Percentiles rank a stretch among this genome's conserved stretches.
These are phyloP conservation scores for Numenius phaeopus DNA, from an alignment of 2,797 vertebrate genomes.

Conservation along the genomic window DNA sequence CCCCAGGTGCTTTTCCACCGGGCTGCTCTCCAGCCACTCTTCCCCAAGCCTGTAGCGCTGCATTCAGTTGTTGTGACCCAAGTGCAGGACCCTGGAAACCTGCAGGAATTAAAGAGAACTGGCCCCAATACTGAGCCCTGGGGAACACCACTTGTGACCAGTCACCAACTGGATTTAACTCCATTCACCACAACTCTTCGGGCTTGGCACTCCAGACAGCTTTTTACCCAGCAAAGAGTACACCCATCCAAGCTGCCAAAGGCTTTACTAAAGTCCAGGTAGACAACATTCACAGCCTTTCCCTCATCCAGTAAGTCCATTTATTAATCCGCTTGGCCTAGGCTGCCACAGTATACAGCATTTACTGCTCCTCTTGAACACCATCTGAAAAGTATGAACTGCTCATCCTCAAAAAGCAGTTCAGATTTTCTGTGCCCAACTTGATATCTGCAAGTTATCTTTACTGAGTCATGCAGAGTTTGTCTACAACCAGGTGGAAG, in stretches of 20 bases:
- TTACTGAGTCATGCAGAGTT: background rate
- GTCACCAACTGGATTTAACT: background rate
- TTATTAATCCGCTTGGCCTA: background rate
- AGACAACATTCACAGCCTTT: background rate
- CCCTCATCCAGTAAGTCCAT: background rate
- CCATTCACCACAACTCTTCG: background rate
- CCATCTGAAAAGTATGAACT: background rate
- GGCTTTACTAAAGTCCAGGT: background rate
- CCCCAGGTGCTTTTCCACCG: fast-evolving
- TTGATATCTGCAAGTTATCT: background rate
- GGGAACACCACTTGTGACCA: fast-evolving
- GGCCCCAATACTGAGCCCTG: background rate
- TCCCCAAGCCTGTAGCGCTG: fast-evolving
- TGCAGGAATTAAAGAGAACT: background rate
- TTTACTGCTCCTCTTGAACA: background rate
- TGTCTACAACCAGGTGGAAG: background rate
- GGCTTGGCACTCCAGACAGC: fast-evolving
- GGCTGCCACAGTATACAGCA: background rate
- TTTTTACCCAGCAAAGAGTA: background rate
- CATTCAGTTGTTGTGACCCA: background rate
- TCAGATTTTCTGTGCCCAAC: background rate
- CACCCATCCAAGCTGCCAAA: background rate
- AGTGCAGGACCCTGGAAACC: too few relatives aligned
- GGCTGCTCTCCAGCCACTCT: background rate
- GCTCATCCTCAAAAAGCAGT: background rate